Conservation (phyloP, 2,888 invertebrate genomes). For the Lumbricus terrestris region DNA sequence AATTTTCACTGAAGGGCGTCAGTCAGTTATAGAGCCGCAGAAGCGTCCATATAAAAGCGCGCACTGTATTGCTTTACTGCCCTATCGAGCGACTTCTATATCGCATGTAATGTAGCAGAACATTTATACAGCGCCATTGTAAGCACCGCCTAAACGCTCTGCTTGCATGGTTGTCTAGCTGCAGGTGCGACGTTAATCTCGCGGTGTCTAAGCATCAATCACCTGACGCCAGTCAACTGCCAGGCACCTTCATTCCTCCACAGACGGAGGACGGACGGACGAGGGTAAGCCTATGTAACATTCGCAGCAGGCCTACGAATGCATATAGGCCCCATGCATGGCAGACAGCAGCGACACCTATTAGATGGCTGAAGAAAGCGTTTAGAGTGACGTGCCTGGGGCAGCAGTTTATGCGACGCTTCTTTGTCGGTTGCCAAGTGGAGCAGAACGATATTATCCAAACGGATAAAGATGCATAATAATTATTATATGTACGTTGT, state of each 20-base stretch:
- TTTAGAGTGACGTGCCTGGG: not conserved
- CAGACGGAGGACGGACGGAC: too few species aligned
- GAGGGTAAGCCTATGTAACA: not conserved
- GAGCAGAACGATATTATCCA: not conserved
- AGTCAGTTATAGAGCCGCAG: too few species aligned
- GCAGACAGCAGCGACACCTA: not conserved
- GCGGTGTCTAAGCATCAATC: not conserved
- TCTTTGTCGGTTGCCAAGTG: not conserved
- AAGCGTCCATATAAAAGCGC: not conserved
- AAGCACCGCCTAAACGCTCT: too few species aligned
- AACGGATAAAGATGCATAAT: not conserved
- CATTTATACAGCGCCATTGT: too few species aligned
- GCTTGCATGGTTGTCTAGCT: too few species aligned
- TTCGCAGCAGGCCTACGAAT: not conserved
- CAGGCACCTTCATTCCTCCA: not conserved
- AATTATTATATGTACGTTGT: too few species aligned
- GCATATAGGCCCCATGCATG: not conserved
- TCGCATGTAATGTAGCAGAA: too few species aligned
- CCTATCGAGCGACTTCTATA: not conserved
- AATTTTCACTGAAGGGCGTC: too few species aligned
- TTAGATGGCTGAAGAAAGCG: not conserved
- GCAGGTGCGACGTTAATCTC: too few species aligned
- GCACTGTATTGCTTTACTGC: not conserved
- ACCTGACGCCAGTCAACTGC: not conserved
- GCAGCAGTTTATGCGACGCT: not conserved